phyloP scores from a whole-genome alignment of 2,113 vertebrate genomes.

The Sapajus apella region DNA sequence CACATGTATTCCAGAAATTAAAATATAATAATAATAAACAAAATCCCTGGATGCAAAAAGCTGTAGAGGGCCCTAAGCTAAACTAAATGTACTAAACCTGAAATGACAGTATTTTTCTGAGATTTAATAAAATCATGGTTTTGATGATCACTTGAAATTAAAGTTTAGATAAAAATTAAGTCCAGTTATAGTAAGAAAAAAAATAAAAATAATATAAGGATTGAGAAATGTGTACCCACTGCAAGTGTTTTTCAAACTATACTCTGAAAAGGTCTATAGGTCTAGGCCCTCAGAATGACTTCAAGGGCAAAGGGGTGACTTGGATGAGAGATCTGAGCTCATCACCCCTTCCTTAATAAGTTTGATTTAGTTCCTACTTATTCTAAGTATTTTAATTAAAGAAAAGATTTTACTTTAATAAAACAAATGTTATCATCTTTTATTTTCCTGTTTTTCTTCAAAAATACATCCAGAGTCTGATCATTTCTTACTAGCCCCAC shows the following conservation, averaged over 20 bases:
- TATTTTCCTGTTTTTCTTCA: conserved; percentile 23
- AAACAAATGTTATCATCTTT: background rate
- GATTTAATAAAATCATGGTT: background rate
- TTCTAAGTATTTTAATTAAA: background rate
- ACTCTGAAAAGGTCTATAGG: background rate
- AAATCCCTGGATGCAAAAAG: background rate
- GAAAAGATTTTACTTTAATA: background rate
- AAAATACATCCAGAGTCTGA: background rate
- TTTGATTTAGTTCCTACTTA: background rate
- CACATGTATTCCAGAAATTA: no score
- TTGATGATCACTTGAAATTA: background rate
- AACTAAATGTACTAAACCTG: background rate
- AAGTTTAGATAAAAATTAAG: conserved; percentile 15
- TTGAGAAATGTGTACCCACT: background rate
- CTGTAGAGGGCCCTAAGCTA: background rate
- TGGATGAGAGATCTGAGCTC: background rate
- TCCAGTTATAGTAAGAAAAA: background rate
- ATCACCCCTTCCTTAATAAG: background rate
- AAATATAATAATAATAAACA: no score
- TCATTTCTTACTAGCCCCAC: background rate
- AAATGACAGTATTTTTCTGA: background rate
- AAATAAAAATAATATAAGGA: background rate
- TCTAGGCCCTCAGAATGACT: background rate
- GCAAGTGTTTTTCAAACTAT: background rate
- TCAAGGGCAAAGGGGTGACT: background rate